phyloP scores from a whole-genome alignment of 2,113 vertebrate species.

The Ciconia maguari region DNA sequence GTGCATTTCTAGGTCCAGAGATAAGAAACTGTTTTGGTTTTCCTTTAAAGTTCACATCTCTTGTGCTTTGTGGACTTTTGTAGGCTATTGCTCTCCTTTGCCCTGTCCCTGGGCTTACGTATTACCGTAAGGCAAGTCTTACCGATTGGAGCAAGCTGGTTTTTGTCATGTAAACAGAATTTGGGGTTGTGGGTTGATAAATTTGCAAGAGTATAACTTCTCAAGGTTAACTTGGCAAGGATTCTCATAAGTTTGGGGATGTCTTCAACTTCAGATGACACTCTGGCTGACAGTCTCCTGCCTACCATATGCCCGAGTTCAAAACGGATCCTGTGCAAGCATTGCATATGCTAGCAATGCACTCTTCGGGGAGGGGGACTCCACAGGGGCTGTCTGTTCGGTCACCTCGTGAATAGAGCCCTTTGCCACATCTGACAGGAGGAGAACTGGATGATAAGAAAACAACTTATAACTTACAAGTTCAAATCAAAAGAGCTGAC shows the following conservation, averaged over 20 bases:
- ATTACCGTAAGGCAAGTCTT: neutral
- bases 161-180: neutral
- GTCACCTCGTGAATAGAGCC: neutral
- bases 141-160: neutral
- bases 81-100: neutral
- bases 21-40: neutral
- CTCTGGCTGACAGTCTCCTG: neutral
- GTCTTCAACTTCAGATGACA: neutral
- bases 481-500: neutral
- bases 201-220: neutral
- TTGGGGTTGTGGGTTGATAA: neutral
- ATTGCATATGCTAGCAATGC: neutral
- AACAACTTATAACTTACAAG: neutral
- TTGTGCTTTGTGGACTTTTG: neutral
- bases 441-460: neutral
- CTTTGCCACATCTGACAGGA: slow-evolving; percentile 22
- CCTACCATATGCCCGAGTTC: neutral
- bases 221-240: neutral
- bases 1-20: neutral
- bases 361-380: neutral
- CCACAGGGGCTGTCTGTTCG: rapidly evolving
- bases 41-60: neutral
- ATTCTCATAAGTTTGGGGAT: neutral
- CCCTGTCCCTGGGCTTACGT: neutral
- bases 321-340: neutral